Percentiles rank a stretch among this genome's conserved stretches.
Conservation (phyloP, 2,113 vertebrate species). For the Microcebus jonahi region DNA sequence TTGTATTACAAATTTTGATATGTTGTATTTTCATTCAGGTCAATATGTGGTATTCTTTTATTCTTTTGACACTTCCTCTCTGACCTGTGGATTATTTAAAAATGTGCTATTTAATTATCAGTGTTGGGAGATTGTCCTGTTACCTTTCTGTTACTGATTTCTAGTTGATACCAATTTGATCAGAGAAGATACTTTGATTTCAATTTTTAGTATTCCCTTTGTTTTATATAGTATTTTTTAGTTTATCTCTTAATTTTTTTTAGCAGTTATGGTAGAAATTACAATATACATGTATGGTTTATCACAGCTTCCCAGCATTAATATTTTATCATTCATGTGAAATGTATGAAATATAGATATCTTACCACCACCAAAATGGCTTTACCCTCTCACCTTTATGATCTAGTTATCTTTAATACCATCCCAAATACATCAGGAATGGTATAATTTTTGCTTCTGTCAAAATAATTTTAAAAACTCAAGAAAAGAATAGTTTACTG, state of each 20-base stretch:
- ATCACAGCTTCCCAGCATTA: not conserved
- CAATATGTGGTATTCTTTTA: not conserved
- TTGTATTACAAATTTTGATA: not conserved
- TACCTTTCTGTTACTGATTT: not conserved
- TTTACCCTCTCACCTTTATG: not conserved
- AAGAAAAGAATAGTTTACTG: not conserved
- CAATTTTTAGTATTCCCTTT: not conserved
- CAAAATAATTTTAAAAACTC: not conserved
- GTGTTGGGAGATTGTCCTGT: not conserved
- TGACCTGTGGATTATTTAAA: not conserved
- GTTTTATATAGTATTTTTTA: not conserved
- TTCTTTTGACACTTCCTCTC: not conserved
- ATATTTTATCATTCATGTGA: not conserved
- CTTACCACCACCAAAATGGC: not conserved
- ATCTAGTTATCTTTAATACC: not conserved
- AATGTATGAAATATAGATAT: not conserved
- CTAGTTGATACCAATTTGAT: not conserved
- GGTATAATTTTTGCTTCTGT: not conserved
- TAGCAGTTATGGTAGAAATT: not conserved
- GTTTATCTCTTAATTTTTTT: not conserved
- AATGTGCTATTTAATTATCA: not conserved
- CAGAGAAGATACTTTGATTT: constrained; percentile 5
- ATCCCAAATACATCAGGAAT: not conserved
- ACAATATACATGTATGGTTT: not conserved
- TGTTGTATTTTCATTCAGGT: not conserved